Base-by-base conservation (phyloP, 92 coral and sea anemone species). In the Paragorgia papillata region DNA sequence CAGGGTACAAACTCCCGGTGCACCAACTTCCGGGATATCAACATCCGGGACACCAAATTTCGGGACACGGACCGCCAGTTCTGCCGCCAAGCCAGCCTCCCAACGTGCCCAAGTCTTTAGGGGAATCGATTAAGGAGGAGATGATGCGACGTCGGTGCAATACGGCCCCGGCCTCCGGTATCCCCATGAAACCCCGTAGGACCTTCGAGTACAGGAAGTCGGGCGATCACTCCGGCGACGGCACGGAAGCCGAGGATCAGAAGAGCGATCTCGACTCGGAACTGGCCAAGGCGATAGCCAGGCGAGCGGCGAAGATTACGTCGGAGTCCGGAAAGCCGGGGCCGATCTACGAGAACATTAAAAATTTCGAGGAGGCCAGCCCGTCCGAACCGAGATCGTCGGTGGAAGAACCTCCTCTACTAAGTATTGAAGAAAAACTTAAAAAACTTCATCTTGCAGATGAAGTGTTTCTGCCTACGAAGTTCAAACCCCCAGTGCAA, bases 151-250 rank as follows among this genome's bases (percentile, higher is more conserved):
- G 78, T 24, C 39, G 78, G 20, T 1, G 49, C 22, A 30, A 53
- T 31, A 53, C 78, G 8, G 78, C 13, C 90, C 90, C 33, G 83
- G 82, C 15, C 70, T 66, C 63, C 26, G 57, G 34, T 32, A 46
- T 80, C 69, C 79, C 89, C 15, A 6, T 54, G 22, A 84, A 81
- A 58, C 86, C 83, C 14, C 66, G 41, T 12, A 57, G 75, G 33
- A 68, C 49, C 50, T 40, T 60, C 50, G 69, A 62, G 60, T 59
- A 75, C 51, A 79, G 14, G 27, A 65, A 57, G 44, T 37, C 65
- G 26, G 74, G 53, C 34, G 82, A 84, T 48, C 78, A 61, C 60
- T 48, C 27, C 27, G 37, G 74, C 50, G 56, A 73, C 48, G 44
- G 50, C 57, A 44, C 51, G 31, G 76, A 69, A 28, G 0, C 30